Evolutionary conservation across 2,888 invertebrate genomes (phyloP).

Genomic region (Noctua janthe): DNA sequence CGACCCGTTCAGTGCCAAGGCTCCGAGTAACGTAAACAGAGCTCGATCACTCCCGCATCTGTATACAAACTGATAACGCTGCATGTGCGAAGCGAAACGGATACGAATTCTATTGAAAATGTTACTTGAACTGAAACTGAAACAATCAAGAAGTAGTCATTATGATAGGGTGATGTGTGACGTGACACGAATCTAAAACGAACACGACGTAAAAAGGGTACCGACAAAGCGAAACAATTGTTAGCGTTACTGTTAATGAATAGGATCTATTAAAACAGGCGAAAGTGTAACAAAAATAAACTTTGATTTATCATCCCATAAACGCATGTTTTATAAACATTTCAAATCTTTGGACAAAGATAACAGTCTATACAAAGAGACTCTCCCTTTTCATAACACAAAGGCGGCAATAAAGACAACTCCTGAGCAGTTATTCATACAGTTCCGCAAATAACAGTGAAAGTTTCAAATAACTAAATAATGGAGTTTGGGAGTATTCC

Average conservation of each 20-base stretch:
- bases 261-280: constrained; percentile 14
- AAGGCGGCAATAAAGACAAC: constrained; percentile 32
- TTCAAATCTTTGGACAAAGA: constrained; percentile 42
- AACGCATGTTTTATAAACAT: constrained; percentile 45
- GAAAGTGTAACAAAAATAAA: constrained; percentile 47
- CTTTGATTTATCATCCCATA: constrained; percentile 44
- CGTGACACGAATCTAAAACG: neutral
- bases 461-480: constrained; percentile 51
- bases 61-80: constrained; percentile 76
- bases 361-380: constrained; percentile 30
- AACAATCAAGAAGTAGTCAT: neutral
- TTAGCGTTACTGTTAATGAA: constrained; percentile 21
- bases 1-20: constrained; percentile 83
- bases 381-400: constrained; percentile 52
- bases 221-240: constrained; percentile 11
- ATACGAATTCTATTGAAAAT: constrained; percentile 47
- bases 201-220: neutral
- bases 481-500: constrained; percentile 54
- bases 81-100: constrained; percentile 54
- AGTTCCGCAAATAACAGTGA: constrained; percentile 54
- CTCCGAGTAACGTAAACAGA: constrained; percentile 78
- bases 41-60: constrained; percentile 77
- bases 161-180: neutral
- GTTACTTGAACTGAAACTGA: constrained; percentile 15
- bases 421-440: constrained; percentile 37